Percentiles rank a stretch among this genome's conserved stretches.
Conservation (phyloP, 2,888 invertebrate genomes). For the Euproctis similis region DNA sequence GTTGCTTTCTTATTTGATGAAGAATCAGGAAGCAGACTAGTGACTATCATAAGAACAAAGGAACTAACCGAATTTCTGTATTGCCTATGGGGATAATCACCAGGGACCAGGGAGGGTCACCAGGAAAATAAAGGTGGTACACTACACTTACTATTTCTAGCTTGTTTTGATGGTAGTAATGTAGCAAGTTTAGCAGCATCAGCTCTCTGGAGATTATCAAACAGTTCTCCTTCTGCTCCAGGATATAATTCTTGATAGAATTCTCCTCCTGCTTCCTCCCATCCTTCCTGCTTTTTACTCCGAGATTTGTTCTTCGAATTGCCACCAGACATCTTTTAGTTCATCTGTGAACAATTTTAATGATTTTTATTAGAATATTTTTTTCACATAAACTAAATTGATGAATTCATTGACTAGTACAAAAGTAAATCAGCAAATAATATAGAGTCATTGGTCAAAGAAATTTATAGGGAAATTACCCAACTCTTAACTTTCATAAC, state of each 20-base stretch:
- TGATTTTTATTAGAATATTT: no score
- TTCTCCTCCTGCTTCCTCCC: conserved; percentile 90
- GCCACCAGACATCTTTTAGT: conserved; percentile 61
- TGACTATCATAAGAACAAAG: no score
- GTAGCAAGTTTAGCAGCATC: conserved; percentile 86
- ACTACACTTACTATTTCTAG: conserved; percentile 77
- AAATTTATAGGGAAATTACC: no score
- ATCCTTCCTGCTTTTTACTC: conserved; percentile 68
- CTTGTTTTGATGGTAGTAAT: conserved; percentile 86
- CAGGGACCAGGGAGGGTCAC: no score
- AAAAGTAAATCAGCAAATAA: not conserved
- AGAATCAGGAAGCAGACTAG: no score
- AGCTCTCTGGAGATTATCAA: conserved; percentile 81
- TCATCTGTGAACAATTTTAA: conserved; percentile 30
- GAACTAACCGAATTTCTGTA: no score
- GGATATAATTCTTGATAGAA: conserved; percentile 91
- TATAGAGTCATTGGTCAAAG: no score
- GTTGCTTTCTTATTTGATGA: no score
- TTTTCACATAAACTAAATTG: no score
- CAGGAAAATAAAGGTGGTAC: no score
- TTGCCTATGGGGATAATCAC: no score
- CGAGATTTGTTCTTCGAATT: conserved; percentile 58
- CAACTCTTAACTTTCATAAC: no score
- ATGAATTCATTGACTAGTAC: not conserved
- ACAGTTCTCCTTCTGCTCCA: conserved; percentile 76